Evolutionary conservation across 1,140 invertebrate genomes (phyloP), one percentile per base, ranked within the genome.

Genomic region (Caenorhabditis inopinata): DNA sequence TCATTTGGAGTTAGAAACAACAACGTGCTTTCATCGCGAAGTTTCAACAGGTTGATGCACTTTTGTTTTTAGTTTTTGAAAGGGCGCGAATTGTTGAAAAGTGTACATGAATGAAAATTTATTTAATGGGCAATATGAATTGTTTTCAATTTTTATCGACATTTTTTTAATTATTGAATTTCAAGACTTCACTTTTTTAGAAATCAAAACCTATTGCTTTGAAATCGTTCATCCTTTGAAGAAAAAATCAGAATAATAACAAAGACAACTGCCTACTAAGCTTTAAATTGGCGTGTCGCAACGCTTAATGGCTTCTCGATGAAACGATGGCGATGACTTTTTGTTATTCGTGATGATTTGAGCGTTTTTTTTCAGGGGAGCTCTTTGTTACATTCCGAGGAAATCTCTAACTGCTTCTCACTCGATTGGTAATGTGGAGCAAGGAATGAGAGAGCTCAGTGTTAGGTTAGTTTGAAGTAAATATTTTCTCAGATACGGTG

Each of bases 381-480:
- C 58, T 38, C 32, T 68, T 4, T 32, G 58, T 11, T 68, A 68
- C 32, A 32, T 68, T 23, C 58, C 58, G 38, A 68, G 58, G n/a
- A 68, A 68, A 9, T 68, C 58, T 21, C 58, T 68, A 9, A 68
- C 58, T 21, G 58, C 58, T 2, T 68, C 58, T 9, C 58, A 68
- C 32, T 68, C 58, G n/a, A 68, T 68, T 38, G 58, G 58, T 18
- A 68, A 68, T 68, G 58, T 68, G 11, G 58, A 68, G 23, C 58
- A 68, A 38, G 58, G 58, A n/a, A 68, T 42, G 32, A 16, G 58
- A 12, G 58, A 68, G n/a, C 58, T 68, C n/a, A 68, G 58, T 21
- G 32, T 68, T 6, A 16, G 29, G 58, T 68, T 11, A 38, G 58
- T 38, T 21, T 68, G n/a, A n/a, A n/a, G n/a, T n/a, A n/a, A n/a